Base-by-base conservation (phyloP, 2,113 vertebrate genomes). In the Pachycephala philippinensis region DNA sequence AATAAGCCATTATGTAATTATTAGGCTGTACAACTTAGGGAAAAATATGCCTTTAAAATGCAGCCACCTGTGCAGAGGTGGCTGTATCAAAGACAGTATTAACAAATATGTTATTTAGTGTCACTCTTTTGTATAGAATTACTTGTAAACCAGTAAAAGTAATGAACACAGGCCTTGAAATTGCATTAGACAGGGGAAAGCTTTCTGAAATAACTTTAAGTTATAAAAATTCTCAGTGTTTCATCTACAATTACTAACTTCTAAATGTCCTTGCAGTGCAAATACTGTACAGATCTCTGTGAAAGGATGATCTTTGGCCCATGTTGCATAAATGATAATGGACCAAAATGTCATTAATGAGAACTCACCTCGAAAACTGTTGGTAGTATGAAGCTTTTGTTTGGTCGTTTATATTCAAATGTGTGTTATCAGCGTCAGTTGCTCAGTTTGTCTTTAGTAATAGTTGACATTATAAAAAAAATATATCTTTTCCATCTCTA, bases 131-230 rank as follows among this genome's bases (percentile, higher is more conserved):
- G 6, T 56, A 20, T 54, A 54, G 40, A 84, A 47, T 61, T 59
- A 53, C 14, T 54, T 77, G 21, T 61, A 66, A 84, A 71, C 15
- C n/a, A 45, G n/a, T 39, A 74, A 80, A 65, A 72, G 39, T 47
- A 52, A 47, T 12, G 2, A 76, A 30, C 11, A 9, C 2, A 5
- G 28, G n/a, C 37, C 11, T 47, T 77, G 33, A 66, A 83, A 61
- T 59, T 59, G 18, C 2, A 0, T 64, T 26, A 78, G 4, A 22
- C 2, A 24, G 17, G 17, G 21, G 6, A 57, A 76, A 31, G 8
- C 26, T 56, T 78, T 75, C 10, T 59, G 54, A 57, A 80, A 82
- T 42, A 63, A 64, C 22, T 10, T 23, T 6, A 70, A 79, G 50
- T 74, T 70, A 17, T 8, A 59, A 90, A 87, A 88, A 70, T 18